Evolutionary conservation across 2,888 invertebrate genomes (phyloP), one percentile per base, ranked within the genome.

Genomic region (Folsomia candida): DNA sequence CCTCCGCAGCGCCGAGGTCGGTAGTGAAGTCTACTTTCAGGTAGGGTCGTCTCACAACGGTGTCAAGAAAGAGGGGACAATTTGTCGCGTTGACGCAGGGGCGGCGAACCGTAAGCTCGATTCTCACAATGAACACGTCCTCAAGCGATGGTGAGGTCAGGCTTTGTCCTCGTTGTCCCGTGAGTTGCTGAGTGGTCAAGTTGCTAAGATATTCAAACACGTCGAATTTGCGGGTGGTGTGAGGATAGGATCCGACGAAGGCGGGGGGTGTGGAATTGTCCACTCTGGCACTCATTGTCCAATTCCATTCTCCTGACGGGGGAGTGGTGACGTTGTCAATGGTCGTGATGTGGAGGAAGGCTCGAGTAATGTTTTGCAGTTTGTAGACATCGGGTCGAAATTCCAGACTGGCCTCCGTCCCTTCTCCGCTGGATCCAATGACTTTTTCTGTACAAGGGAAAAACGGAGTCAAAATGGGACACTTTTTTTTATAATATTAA

Each of bases 301-400:
- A 54, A 22, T 6, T 54, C 54, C 54, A 18, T 54, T 14, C 37
- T 37, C 14, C 37, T 37, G 14, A 37, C 37, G 37, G 4, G n/a
- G n/a, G n/a, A n/a, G n/a, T n/a, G n/a, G n/a, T n/a, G n/a, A n/a
- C n/a, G 14, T 37, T 37, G 37, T 4, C 6, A 14, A 37, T 37
- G 37, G 37, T 37, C 25, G 22, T 29, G 9, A 70, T 3, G 2
- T 60, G 60, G 20, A 70, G 61, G 1, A 9, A 54, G n/a, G 67
- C 70, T 14, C 22, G n/a, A 3, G 67, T 67, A n/a, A 67, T n/a
- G 27, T 62, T 67, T 27, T 65, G 47, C 24, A 69, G 22, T 6
- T 24, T 1, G 37, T 28, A 26, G 9, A 22, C 59, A 54, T 66
- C 37, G 27, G 37, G 11, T 9, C 6, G n/a, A 24, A 66, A 65